Percentiles rank a stretch among this genome's conserved stretches.
Conservation (phyloP, 2,113 vertebrate genomes). For the Trichomycterus rosablanca region DNA sequence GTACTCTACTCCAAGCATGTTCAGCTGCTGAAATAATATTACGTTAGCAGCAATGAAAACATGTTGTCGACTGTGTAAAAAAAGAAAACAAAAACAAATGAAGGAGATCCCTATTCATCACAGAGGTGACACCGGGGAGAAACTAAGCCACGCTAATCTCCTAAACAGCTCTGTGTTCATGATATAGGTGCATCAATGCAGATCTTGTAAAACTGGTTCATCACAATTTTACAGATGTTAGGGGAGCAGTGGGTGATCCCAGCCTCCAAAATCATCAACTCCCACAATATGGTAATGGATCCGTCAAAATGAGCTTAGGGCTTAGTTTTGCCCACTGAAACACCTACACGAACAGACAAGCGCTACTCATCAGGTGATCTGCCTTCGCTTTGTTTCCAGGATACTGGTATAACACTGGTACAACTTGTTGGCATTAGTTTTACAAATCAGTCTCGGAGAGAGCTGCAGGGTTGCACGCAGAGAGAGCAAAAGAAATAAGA, state of each 20-base stretch:
- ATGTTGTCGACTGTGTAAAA: too few relatives aligned
- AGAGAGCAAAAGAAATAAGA: too few relatives aligned
- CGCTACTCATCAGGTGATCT: neutral
- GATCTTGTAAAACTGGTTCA: neutral
- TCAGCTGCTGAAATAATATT: too few relatives aligned
- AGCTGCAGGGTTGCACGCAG: too few relatives aligned
- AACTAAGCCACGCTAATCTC: neutral
- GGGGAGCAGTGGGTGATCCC: neutral
- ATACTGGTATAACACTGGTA: too few relatives aligned
- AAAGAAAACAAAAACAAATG: too few relatives aligned
- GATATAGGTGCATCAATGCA: neutral
- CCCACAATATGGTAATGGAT: slow-evolving; percentile 16
- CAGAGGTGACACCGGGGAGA: slow-evolving; percentile 6
- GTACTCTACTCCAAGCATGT: too few relatives aligned
- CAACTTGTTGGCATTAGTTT: too few relatives aligned
- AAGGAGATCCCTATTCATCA: too few relatives aligned
- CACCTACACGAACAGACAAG: neutral
- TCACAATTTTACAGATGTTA: slow-evolving; percentile 26
- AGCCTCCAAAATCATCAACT: neutral
- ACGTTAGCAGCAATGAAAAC: too few relatives aligned
- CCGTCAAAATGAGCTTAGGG: slow-evolving; percentile 26
- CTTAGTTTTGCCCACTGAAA: neutral
- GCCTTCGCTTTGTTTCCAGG: neutral
- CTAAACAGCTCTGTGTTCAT: slow-evolving; percentile 1
- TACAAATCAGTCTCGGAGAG: too few relatives aligned